phyloP scores from a whole-genome alignment of 2,888 invertebrate genomes.

The Hydraecia micacea region DNA sequence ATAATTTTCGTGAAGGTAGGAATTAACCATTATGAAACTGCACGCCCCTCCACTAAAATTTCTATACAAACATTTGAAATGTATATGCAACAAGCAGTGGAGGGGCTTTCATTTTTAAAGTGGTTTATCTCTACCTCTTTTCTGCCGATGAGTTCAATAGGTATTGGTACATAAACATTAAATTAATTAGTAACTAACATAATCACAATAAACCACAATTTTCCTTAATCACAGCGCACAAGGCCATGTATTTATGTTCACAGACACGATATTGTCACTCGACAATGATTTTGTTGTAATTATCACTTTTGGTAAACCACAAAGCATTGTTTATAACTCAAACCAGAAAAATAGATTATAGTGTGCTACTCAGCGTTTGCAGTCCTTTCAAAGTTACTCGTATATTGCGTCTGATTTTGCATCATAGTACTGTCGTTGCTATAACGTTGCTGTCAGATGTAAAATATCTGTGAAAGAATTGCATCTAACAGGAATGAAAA shows the following conservation, averaged over 20 bases:
- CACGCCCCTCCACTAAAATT: too few relatives aligned
- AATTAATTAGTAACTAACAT: constrained; percentile 2
- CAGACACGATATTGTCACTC: background rate
- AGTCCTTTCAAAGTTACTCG: background rate
- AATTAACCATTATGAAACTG: too few relatives aligned
- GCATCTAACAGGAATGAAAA: background rate
- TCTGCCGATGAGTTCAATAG: background rate
- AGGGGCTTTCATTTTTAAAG: too few relatives aligned
- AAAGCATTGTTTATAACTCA: background rate
- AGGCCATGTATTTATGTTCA: constrained; percentile 11
- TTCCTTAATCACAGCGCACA: constrained; percentile 38
- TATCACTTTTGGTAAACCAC: background rate
- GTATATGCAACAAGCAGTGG: too few relatives aligned
- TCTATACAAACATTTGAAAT: too few relatives aligned
- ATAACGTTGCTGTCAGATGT: background rate
- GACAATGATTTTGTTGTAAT: background rate
- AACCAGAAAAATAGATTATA: background rate
- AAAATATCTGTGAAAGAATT: background rate
- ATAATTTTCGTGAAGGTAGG: background rate
- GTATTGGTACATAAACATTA: background rate
- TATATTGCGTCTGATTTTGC: background rate
- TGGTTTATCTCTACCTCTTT: background rate
- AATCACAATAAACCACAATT: constrained; percentile 20
- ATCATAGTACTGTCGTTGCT: background rate
- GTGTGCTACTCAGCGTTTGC: background rate